These are phyloP conservation scores for Nephrotoma appendiculata DNA, from an alignment of 2,888 invertebrate genomes.

Conservation along the genomic window DNA sequence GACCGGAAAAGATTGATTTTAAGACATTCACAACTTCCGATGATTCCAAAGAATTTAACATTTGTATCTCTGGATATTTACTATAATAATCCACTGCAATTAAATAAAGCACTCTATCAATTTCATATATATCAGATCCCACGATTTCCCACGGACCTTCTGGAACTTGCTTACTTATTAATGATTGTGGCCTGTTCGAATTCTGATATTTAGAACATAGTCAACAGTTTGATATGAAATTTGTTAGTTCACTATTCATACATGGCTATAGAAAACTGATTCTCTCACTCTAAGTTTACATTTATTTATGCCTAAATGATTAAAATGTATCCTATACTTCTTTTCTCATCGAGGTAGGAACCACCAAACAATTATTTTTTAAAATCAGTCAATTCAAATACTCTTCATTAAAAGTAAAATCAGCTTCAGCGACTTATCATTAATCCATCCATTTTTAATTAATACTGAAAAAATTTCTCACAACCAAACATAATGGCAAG, in stretches of 20 bases:
- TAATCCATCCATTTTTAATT: constrained; percentile 10
- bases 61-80: constrained; percentile 13
- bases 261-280: neutral
- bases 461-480: neutral
- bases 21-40: constrained; percentile 9
- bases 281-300: neutral
- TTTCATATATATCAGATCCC: constrained; percentile 7
- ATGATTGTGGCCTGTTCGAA: neutral
- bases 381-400: constrained; percentile 10
- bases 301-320: neutral
- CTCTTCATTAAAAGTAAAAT: constrained; percentile 7
- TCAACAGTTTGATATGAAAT: neutral
- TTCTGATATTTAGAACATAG: neutral
- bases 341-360: constrained; percentile 8
- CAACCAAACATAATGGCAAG: neutral
- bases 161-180: neutral
- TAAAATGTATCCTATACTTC: neutral
- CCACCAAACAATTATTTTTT: constrained; percentile 7
- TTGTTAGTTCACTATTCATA: neutral
- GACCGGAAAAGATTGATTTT: constrained; percentile 13
- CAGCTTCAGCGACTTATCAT: constrained; percentile 7
- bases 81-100: constrained; percentile 14
- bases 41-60: constrained; percentile 8
- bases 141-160: constrained; percentile 6
- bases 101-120: constrained; percentile 1